Conservation (phyloP, 2,113 vertebrate species). For the Sphyrna mokarran region DNA sequence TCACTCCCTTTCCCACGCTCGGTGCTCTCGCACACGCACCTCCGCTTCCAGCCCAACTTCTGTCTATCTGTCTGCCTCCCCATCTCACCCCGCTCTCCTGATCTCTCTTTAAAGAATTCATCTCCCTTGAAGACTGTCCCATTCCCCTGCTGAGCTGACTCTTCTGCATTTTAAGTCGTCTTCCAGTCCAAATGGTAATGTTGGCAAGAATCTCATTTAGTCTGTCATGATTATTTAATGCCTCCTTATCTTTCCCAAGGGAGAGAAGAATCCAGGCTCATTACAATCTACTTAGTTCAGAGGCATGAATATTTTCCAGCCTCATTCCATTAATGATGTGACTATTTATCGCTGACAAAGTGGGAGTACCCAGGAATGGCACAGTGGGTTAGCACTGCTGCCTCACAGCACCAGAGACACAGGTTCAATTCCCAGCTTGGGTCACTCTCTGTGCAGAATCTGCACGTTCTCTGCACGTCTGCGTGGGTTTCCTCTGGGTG, state of each 20-base stretch:
- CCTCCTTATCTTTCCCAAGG: background rate
- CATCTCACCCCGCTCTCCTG: background rate
- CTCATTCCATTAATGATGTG: background rate
- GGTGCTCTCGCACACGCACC: background rate
- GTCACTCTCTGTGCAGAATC: too few relatives aligned
- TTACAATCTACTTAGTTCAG: background rate
- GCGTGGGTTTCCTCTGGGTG: too few relatives aligned
- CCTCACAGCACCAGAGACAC: too few relatives aligned
- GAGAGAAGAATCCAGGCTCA: background rate
- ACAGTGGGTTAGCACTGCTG: too few relatives aligned
- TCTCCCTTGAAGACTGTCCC: background rate
- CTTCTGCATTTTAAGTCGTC: background rate
- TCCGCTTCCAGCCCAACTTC: background rate
- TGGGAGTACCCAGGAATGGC: background rate
- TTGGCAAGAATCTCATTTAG: conserved; percentile 1
- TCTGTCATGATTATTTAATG: background rate
- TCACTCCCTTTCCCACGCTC: background rate
- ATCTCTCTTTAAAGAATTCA: background rate
- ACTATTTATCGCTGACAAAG: background rate
- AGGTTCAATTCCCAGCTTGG: too few relatives aligned
- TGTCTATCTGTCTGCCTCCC: background rate
- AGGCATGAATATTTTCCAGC: background rate
- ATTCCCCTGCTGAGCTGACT: background rate
- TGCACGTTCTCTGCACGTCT: too few relatives aligned
- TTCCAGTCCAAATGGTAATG: background rate